Percentiles rank a stretch among this genome's conserved stretches.
Conservation (phyloP, 2,113 vertebrate genomes). For the Rhodinocichla rosea region DNA sequence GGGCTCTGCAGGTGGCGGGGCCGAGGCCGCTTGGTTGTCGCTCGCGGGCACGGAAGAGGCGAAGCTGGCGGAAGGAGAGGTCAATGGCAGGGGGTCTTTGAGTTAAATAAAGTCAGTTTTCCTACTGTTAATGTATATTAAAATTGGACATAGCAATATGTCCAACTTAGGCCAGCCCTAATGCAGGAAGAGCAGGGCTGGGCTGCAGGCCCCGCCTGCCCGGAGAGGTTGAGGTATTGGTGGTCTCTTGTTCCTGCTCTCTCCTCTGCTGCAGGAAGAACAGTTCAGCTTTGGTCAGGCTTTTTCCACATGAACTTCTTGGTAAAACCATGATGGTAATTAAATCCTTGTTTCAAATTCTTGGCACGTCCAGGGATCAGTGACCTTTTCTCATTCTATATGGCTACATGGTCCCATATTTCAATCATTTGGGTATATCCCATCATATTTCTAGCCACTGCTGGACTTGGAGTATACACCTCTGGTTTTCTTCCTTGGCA, state of each 20-base stretch:
- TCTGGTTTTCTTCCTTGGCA: neutral
- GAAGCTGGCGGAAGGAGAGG: neutral
- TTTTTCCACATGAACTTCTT: neutral
- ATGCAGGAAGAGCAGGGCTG: neutral
- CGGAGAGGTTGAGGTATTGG: fast-evolving
- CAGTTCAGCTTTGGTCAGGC: neutral
- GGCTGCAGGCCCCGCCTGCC: too few species aligned
- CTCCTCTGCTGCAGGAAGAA: neutral
- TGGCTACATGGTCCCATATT: neutral
- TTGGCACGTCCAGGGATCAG: neutral
- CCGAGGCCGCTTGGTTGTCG: neutral
- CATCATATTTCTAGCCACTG: neutral
- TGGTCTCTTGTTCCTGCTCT: neutral
- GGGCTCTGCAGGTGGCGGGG: neutral
- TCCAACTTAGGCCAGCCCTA: neutral
- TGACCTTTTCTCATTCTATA: neutral
- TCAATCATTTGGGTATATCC: neutral
- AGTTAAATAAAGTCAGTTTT: neutral
- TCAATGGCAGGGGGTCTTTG: neutral
- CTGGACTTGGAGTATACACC: neutral
- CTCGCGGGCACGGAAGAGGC: neutral
- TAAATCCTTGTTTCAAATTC: neutral
- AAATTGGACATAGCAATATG: neutral
- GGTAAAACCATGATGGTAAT: neutral
- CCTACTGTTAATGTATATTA: neutral